Base-by-base conservation (phyloP, 1,140 invertebrate species). In the Aphelenchoides avenae region DNA sequence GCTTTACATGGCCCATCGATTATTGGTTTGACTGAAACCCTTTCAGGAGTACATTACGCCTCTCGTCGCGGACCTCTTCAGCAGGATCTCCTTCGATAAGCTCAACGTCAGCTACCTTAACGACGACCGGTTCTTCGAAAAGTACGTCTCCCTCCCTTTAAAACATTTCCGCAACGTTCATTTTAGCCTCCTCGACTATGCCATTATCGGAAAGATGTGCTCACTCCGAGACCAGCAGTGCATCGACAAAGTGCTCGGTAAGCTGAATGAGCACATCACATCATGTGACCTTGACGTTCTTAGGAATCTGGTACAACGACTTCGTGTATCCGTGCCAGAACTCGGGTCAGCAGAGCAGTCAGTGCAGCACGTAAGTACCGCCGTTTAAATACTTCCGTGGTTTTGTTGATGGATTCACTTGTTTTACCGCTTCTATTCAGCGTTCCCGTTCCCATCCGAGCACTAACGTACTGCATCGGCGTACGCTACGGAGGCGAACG, bases 391-490 rank as follows among this genome's bases (percentile, higher is more conserved):
- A 46, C n/a, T n/a, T n/a, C n/a, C n/a, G n/a, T n/a, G n/a, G n/a
- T n/a, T n/a, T n/a, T n/a, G n/a, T n/a, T n/a, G n/a, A n/a, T n/a
- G n/a, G n/a, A n/a, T n/a, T n/a, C n/a, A n/a, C n/a, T n/a, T n/a
- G n/a, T n/a, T n/a, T n/a, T n/a, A n/a, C n/a, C n/a, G n/a, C 13
- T 2, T 30, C 60, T 29, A 43, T 60, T 56, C 13, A 88, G 86
- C 3, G 85, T 91, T 56, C 85, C 87, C 0, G 83, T 84, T 44
- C 87, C 91, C 75, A 79, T 89, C 27, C 82, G 86, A 18, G 71
- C 79, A 0, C 79, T 83, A 0, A 84, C 88, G 13, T 91, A 88
- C 74, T 92, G 89, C 78, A 85, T 83, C 29, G 87, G 84, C 0
- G 79, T 92, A 0, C 81, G 81, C 52, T 75, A 86, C 59, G 89